phyloP scores from a whole-genome alignment of 1,140 invertebrate species.

The Drosophila triauraria region DNA sequence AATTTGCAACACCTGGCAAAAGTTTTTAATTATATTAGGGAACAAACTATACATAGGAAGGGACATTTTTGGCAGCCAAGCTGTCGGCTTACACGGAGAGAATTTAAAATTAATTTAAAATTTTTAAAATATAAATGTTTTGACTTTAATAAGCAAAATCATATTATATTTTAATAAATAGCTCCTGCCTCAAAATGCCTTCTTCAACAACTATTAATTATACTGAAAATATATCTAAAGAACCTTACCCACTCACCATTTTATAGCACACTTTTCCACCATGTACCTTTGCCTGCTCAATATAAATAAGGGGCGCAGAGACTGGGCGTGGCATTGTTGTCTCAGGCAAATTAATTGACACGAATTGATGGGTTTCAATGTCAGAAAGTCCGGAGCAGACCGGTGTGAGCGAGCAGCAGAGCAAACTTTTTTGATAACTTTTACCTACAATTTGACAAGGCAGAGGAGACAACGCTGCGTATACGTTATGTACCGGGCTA shows the following conservation, averaged over 20 bases:
- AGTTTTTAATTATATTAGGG: conserved; percentile 83
- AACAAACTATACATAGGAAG: conserved; percentile 54
- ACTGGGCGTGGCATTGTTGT: conserved; percentile 59
- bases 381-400: conserved; percentile 54
- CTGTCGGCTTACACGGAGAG: conserved; percentile 28
- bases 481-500: conserved; percentile 62
- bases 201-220: too few relatives aligned
- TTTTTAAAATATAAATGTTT: too few relatives aligned
- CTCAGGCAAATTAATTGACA: conserved; percentile 80
- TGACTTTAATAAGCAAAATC: too few relatives aligned
- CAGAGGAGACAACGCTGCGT: conserved; percentile 46
- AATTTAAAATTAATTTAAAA: too few relatives aligned
- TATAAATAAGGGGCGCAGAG: conserved; percentile 5
- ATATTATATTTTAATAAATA: too few relatives aligned
- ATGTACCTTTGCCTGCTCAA: not conserved
- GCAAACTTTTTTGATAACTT: conserved; percentile 71
- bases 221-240: too few relatives aligned
- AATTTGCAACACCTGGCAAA: conserved; percentile 83
- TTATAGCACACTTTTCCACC: not conserved
- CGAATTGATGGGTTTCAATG: conserved; percentile 81
- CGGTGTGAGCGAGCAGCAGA: conserved; percentile 21
- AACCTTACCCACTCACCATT: too few relatives aligned
- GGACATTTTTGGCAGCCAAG: conserved; percentile 69
- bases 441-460: conserved; percentile 76
- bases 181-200: too few relatives aligned